Base-by-base conservation (phyloP, 2,113 vertebrate species). In the Illadopsis cleaveri region DNA sequence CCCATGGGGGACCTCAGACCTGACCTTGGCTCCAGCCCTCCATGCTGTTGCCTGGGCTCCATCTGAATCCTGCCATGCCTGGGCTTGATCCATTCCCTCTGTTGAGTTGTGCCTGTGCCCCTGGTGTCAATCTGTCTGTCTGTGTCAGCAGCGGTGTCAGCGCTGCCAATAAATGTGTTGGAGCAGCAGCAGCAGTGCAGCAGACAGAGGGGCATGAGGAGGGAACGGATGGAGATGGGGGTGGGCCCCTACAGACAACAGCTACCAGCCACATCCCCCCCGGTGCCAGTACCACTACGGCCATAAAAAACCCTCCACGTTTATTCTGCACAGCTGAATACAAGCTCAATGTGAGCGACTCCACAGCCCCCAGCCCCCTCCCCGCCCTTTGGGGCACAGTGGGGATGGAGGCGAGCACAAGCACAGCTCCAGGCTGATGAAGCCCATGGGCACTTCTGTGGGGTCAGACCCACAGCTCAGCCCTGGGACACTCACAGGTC, bases 321-420 rank as follows among this genome's bases (percentile, higher is more conserved):
- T 97, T 96, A 97, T 75, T 85, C 79, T 93, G 95, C 94, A 92
- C 92, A 76, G 85, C 38, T 51, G 45, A 92, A 93, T 82, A 76
- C 57, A 15, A 45, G 96, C 96, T 97, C 96, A 97, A 97, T 96
- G 94, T 97, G 96, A 97, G 96, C 96, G 0, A 97, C 64, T 91
- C 22, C 58, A n/a, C 37, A 50, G 80, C 72, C 51, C 62, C 91
- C 1, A 2, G 31, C 24, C 20, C 19, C 35, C 5, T 37, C 12
- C 20, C 54, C 0, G 5, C 30, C 62, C 47, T 12, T 3, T 1
- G 23, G 44, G 3, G 4, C 23, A 9, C 15, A 0, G 22, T 2
- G 25, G 48, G 57, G 65, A 8, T 0, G 25, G 31, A 57, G 62
- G 64, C 8, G 0, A 56, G 86, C 40, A 35, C 91, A 66, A 96